Conservation (phyloP, 1,140 invertebrate species). For the Epicauta chinensis region DNA sequence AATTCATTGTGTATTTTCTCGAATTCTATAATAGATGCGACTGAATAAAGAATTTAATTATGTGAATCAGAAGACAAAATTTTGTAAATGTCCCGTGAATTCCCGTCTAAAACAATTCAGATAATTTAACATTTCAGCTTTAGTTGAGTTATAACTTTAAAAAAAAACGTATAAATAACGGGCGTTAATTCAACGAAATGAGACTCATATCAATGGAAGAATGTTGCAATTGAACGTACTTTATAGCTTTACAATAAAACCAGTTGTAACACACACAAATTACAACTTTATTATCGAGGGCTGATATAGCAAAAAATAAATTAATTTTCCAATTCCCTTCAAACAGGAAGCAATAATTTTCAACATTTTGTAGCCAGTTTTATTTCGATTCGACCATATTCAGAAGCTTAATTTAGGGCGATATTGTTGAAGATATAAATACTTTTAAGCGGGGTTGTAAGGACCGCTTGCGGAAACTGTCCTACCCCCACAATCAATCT, state of each 20-base stretch:
- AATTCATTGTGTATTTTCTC: no score
- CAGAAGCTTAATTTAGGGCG: conserved; percentile 14
- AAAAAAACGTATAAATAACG: conserved; percentile 3
- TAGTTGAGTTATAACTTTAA: no score
- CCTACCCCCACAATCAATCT: conserved; percentile 16
- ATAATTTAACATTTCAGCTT: conserved; percentile 13
- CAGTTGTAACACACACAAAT: conserved; percentile 7
- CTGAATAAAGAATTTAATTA: conserved; percentile 14
- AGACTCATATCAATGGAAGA: conserved; percentile 10
- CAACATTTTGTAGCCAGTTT: conserved; percentile 7
- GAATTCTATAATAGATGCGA: background rate
- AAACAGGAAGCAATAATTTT: background rate
- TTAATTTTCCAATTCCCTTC: conserved; percentile 9
- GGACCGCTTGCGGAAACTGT: conserved; percentile 13
- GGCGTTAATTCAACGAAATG: conserved; percentile 11
- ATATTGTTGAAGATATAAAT: conserved; percentile 17
- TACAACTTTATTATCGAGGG: background rate
- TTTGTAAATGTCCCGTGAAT: conserved; percentile 14
- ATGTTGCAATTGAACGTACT: conserved; percentile 10
- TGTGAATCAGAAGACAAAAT: conserved; percentile 9
- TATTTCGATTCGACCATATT: conserved; percentile 10
- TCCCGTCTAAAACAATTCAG: conserved; percentile 6
- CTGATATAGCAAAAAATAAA: conserved; percentile 15
- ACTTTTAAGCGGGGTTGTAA: conserved; percentile 19
- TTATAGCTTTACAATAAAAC: conserved; percentile 14